Evolutionary conservation across 1,140 invertebrate genomes (phyloP).

Genomic region (Amyelois transitella): DNA sequence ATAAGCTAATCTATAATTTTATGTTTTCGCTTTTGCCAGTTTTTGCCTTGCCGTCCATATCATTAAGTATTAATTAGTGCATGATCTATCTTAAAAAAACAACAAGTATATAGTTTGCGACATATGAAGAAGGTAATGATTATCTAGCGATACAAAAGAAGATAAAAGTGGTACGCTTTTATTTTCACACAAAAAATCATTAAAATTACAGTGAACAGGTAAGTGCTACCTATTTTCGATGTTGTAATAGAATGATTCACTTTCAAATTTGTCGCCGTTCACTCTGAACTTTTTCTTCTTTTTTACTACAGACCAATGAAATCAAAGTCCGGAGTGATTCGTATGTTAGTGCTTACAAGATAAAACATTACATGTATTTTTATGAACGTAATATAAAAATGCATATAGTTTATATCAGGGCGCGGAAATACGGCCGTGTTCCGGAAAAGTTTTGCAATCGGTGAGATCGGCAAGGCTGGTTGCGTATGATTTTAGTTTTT

Average conservation of each 20-base stretch:
- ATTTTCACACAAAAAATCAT: not conserved
- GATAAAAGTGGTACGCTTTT: no score
- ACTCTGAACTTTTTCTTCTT: not conserved
- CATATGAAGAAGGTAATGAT: no score
- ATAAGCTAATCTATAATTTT: not conserved
- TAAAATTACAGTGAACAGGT: not conserved
- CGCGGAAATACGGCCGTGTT: not conserved
- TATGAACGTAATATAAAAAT: no score
- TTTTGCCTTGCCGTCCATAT: not conserved
- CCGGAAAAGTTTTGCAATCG: not conserved
- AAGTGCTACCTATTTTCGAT: slow-evolving; percentile 15
- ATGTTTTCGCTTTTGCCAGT: not conserved
- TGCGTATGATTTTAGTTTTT: not conserved
- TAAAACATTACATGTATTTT: no score
- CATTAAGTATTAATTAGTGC: not conserved
- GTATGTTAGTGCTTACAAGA: not conserved
- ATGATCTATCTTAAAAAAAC: no score
- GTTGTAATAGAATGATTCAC: slow-evolving; percentile 32
- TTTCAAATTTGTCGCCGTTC: slow-evolving; percentile 21
- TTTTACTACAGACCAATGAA: not conserved
- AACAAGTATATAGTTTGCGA: no score
- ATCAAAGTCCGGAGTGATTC: not conserved
- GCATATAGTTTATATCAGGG: not conserved
- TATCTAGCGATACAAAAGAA: no score
- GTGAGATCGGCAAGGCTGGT: not conserved